These are phyloP conservation scores for Hirtodrosophila alboralis DNA, from an alignment of 2,888 invertebrate genomes.

Conservation along the genomic window DNA sequence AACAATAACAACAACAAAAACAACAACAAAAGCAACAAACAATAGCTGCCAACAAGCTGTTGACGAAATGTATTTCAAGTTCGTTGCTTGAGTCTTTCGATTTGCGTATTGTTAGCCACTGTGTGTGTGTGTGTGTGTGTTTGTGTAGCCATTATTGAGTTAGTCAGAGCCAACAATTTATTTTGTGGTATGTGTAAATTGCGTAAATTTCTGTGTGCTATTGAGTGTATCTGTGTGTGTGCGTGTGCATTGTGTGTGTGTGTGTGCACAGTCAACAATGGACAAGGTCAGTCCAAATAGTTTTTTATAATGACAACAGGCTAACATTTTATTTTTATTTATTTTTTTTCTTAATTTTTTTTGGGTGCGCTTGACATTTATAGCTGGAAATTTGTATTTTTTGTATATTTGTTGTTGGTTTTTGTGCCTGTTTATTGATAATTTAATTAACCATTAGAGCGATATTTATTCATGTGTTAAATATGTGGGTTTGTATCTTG, in stretches of 20 bases:
- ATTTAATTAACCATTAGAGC: slow-evolving; percentile 70
- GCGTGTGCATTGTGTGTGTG: slow-evolving; percentile 33
- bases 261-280: slow-evolving; percentile 68
- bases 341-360: slow-evolving; percentile 23
- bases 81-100: slow-evolving; percentile 75
- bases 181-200: slow-evolving; percentile 46
- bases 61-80: slow-evolving; percentile 76
- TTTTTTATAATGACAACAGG: slow-evolving; percentile 72
- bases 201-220: slow-evolving; percentile 63
- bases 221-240: slow-evolving; percentile 8
- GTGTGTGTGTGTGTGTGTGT: slow-evolving; percentile 13
- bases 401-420: slow-evolving; percentile 33
- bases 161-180: slow-evolving; percentile 68
- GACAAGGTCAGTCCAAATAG: slow-evolving; percentile 73
- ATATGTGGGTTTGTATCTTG: not conserved
- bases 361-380: slow-evolving; percentile 66
- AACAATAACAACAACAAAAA: slow-evolving; percentile 30
- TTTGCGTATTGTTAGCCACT: slow-evolving; percentile 52
- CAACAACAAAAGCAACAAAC: slow-evolving; percentile 29
- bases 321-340: slow-evolving; percentile 40
- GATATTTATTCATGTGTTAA: slow-evolving; percentile 27
- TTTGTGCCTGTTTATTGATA: slow-evolving; percentile 59
- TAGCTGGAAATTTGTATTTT: slow-evolving; percentile 49
- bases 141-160: slow-evolving; percentile 41
- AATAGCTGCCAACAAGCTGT: too few relatives aligned